Base-by-base conservation (phyloP, 2,797 vertebrate species). In the Sebastes taczanowskii region DNA sequence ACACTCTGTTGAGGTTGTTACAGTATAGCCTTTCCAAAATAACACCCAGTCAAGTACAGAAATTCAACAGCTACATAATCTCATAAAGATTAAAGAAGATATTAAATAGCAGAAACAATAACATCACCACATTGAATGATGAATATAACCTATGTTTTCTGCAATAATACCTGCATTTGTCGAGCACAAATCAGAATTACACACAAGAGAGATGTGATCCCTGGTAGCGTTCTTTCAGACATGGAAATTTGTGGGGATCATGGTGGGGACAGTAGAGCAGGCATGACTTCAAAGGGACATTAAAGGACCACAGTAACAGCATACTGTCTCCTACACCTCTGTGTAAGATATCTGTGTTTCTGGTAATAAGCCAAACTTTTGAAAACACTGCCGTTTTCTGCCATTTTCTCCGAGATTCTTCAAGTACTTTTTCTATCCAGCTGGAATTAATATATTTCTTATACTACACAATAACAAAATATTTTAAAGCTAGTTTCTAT, bases 1-100 rank as follows among this genome's bases (percentile, higher is more conserved):
- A 89, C 89, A 92, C 62, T 77, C 79, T 72, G 18, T 16, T 79
- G 71, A 78, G 74, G 74, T 64, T 82, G 76, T 92, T 91, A 68
- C 89, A 78, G 53, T 74, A 65, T 7, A 14, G 42, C 30, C 23
- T 71, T 78, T 38, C 20, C 11, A 73, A 74, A 78, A 38, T 34
- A 80, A 82, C 22, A 60, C 7, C 16, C 30, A 59, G 22, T 59
- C 35, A 49, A 67, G n/a, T 11, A 55, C 27, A 42, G 30, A 38
- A 23, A 63, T 38, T 53, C 18, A 74, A 23, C 60, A 52, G 49
- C 65, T 35, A 7, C 53, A 59, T 14, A 58, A 20, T 55, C 5
- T 73, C 14, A 61, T 29, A n/a, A 42, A 62, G 46, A 61, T 60
- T 2, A 20, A 65, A 59, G 42, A 62, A 58, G 49, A 71, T 38